phyloP scores from a whole-genome alignment of 2,888 invertebrate genomes.

The Nemotelus nigrinus region DNA sequence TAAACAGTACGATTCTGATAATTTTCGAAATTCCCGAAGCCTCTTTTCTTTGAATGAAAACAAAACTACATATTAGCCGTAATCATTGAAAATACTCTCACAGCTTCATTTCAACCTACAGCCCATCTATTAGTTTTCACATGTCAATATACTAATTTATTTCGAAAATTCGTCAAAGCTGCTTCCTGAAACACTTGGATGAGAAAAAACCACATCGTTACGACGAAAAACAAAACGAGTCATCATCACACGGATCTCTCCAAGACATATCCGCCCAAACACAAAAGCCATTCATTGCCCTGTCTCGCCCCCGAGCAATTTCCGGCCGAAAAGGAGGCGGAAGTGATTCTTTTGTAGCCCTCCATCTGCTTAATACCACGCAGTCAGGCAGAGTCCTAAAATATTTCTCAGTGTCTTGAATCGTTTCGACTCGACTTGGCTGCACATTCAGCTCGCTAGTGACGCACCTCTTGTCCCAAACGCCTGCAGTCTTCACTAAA shows the following conservation, averaged over 20 bases:
- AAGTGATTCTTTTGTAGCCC: constrained; percentile 23
- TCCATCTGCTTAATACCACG: neutral
- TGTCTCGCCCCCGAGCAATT: neutral
- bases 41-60: no score
- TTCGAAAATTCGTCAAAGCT: neutral
- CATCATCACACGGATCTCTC: neutral
- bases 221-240: neutral
- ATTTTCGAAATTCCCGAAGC: no score
- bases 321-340: constrained; percentile 1
- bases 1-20: no score
- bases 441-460: constrained; percentile 15
- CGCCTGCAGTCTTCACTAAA: neutral
- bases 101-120: no score
- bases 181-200: neutral
- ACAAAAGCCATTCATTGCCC: constrained; percentile 13
- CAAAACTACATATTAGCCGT: no score
- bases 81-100: no score
- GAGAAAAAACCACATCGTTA: neutral
- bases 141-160: neutral
- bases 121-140: no score
- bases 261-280: constrained; percentile 30
- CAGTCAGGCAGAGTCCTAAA: neutral
- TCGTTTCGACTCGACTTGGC: constrained; percentile 25
- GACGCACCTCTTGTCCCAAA: neutral
- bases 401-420: constrained; percentile 13